phyloP scores from a whole-genome alignment of 2,888 invertebrate species.

The Thecocarcelia acutangulata region DNA sequence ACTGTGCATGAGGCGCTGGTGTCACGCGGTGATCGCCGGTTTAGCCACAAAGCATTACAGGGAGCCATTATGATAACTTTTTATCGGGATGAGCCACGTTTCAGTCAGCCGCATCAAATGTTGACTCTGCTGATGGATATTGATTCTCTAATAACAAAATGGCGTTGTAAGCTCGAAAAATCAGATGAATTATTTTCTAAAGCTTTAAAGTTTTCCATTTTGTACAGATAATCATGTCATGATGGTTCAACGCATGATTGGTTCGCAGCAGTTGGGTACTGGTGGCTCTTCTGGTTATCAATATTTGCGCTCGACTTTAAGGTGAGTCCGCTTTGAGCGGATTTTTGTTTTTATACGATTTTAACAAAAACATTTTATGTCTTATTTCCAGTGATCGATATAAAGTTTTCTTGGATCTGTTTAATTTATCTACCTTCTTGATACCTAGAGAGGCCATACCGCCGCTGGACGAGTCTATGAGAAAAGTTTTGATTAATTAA shows the following conservation, averaged over 20 bases:
- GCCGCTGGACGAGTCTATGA: slow-evolving; percentile 90
- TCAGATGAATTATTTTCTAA: not conserved
- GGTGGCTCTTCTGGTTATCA: slow-evolving; percentile 99
- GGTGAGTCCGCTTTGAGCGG: slow-evolving; percentile 83
- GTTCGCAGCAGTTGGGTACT: slow-evolving; percentile 96
- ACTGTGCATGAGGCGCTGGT: slow-evolving; percentile 91
- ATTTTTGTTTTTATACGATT: not conserved
- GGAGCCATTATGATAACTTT: slow-evolving; percentile 99
- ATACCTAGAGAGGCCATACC: slow-evolving; percentile 96
- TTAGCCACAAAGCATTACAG: slow-evolving; percentile 95
- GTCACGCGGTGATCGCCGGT: slow-evolving; percentile 87
- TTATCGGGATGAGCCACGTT: slow-evolving; percentile 97
- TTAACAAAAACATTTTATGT: not conserved
- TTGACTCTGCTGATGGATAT: slow-evolving; percentile 97
- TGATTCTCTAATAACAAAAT: slow-evolving; percentile 98
- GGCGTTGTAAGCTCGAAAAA: slow-evolving; percentile 91
- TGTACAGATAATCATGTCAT: slow-evolving; percentile 96
- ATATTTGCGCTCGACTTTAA: slow-evolving; percentile 96
- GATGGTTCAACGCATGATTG: slow-evolving; percentile 99
- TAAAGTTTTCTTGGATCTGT: slow-evolving; percentile 98
- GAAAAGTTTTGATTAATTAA: slow-evolving; percentile 76
- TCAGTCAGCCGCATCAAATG: slow-evolving; percentile 98
- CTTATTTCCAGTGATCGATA: slow-evolving; percentile 93
- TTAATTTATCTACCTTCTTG: slow-evolving; percentile 97
- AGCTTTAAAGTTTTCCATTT: not conserved